Evolutionary conservation across 2,888 invertebrate species (phyloP), one percentile per base, ranked within the genome.

Genomic region (Drosophila histrio): DNA sequence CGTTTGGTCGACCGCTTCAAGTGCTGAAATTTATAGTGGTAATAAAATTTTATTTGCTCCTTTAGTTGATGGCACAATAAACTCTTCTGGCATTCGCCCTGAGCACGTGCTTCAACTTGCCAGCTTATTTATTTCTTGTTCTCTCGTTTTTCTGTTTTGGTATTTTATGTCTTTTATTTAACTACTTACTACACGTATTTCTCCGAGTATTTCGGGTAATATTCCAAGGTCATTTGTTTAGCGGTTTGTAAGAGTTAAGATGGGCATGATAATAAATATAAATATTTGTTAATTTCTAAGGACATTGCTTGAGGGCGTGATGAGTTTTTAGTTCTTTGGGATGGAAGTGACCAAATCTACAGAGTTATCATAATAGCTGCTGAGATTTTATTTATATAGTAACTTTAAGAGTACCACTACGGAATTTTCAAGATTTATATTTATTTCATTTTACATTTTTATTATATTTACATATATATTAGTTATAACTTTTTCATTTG

Each of bases 11-110:
- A 44, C 61, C 64, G 64, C 76, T 76, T 73, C 84, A 85, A 83
- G 84, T 83, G 86, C 85, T 73, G 80, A 86, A 85, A 85, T 87
- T 87, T 85, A 85, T 85, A 87, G 84, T 82, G 84, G 87, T 82
- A 85, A 85, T 85, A 85, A 85, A 87, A 87, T 82, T 87, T 84
- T 85, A 87, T 85, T 84, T 85, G 87, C 87, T 87, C 87, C 87
- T 85, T 85, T 79, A 82, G 83, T 76, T 87, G 87, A 81, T 87
- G 87, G 85, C 76, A 87, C 78, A 82, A 85, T 87, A 85, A 84
- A 87, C 86, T 87, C 78, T 76, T 73, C 66, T 82, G 77, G 79
- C 82, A 76, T 77, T 77, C 71, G 72, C 57, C 57, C 62, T 62
- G 50, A 79, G 87, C 84, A 84, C 87, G 84, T 84, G 87, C 87